phyloP scores from a whole-genome alignment of 2,113 vertebrate species.

The Hippocampus comes region DNA sequence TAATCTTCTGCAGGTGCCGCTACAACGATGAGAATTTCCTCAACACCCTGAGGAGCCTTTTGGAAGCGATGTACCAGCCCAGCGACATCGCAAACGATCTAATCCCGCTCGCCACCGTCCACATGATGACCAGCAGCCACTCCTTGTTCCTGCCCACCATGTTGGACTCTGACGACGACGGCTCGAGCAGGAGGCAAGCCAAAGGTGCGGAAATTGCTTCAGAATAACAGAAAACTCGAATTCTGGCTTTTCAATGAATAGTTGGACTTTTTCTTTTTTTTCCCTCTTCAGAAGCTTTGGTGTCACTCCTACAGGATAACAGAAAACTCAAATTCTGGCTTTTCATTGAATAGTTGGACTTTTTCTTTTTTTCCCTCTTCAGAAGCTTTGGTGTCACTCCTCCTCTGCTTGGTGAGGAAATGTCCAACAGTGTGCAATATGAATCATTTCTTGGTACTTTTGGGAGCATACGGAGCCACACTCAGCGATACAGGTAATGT shows the following conservation, averaged over 20 bases:
- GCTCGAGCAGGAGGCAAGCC: slow-evolving; percentile 13
- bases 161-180: slow-evolving; percentile 64
- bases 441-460: slow-evolving; percentile 82
- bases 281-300: slow-evolving; percentile 76
- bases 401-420: slow-evolving; percentile 77
- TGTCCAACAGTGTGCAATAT: slow-evolving; percentile 79
- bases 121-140: slow-evolving; percentile 90
- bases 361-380: slow-evolving; percentile 37
- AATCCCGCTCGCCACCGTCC: slow-evolving; percentile 71
- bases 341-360: neutral
- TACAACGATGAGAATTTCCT: slow-evolving; percentile 80
- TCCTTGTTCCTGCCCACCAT: slow-evolving; percentile 87
- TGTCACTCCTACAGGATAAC: slow-evolving; percentile 73
- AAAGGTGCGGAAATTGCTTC: slow-evolving; percentile 73
- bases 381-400: slow-evolving; percentile 82
- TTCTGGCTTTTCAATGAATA: neutral
- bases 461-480: slow-evolving; percentile 88
- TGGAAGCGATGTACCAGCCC: slow-evolving; percentile 69
- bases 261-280: neutral
- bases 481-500: slow-evolving; percentile 77
- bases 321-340: neutral
- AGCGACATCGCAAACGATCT: slow-evolving; percentile 56
- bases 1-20: slow-evolving; percentile 74
- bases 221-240: too few relatives aligned
- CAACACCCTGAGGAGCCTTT: slow-evolving; percentile 63